A percentile compares a stretch with the other conserved stretches of the same genome.
These are phyloP conservation scores for Pseudomyrmex cubaensis DNA, from an alignment of 1,140 invertebrate genomes.

Conservation along the genomic window DNA sequence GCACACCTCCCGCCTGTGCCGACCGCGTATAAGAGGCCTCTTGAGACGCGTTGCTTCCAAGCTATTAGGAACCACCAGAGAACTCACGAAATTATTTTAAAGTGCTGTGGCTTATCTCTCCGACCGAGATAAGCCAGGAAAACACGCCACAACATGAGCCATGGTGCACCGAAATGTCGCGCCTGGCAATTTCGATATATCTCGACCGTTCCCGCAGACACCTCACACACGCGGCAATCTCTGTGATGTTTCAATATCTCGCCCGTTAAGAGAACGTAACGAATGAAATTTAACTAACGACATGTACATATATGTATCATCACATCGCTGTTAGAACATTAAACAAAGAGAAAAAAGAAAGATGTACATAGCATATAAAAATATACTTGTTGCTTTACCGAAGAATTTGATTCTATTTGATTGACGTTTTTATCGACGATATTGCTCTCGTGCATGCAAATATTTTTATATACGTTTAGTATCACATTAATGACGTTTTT, in stretches of 20 bases:
- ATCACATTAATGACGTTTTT: constrained; percentile 8
- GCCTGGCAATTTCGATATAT: constrained; percentile 60
- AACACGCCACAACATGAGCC: constrained; percentile 15
- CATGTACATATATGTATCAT: neutral
- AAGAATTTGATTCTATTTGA: constrained; percentile 4
- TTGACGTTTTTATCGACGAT: neutral
- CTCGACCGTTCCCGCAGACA: constrained; percentile 17
- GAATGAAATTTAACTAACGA: neutral
- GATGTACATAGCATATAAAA: neutral
- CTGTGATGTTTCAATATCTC: constrained; percentile 32
- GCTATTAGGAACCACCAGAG: constrained; percentile 59
- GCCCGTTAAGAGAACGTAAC: neutral
- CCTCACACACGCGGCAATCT: constrained; percentile 7
- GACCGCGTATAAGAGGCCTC: constrained; percentile 52
- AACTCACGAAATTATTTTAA: constrained; percentile 64
- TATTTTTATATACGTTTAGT: neutral
- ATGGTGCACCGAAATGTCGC: constrained; percentile 36
- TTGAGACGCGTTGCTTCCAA: constrained; percentile 57
- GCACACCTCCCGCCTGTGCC: constrained; percentile 18
- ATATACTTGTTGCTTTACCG: constrained; percentile 9
- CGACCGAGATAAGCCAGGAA: constrained; percentile 1
- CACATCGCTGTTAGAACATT: neutral
- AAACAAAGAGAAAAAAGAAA: neutral
- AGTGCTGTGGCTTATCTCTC: constrained; percentile 24
- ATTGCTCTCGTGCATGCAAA: neutral